Evolutionary conservation across 2,888 invertebrate genomes (phyloP), one percentile per base, ranked within the genome.

Genomic region (Heteromyza rotundicornis): DNA sequence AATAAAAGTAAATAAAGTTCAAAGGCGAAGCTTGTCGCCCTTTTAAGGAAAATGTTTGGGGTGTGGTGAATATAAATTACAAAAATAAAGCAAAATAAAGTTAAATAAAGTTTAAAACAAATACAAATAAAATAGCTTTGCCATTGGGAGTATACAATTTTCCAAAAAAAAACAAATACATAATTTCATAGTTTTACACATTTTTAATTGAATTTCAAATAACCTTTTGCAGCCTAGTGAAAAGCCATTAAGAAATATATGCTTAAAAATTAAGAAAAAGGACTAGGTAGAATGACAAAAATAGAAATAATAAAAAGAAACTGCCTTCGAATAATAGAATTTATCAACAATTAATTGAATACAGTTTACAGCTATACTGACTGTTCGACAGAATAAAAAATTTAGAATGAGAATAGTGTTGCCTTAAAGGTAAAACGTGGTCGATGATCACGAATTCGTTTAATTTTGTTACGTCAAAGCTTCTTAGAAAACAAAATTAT

Each of bases 91-190:
- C 27, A 62, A 57, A 57, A 57, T 62, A 62, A 62, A 59, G 35
- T 55, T 47, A 55, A 20, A 36, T 35, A 56, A 51, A 60, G 50
- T 53, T 5, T 16, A 27, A 5, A 32, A 64, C 58, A 66, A 59
- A 70, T 67, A 63, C 61, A 65, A 62, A 35, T 57, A 61, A 27
- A 63, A 70, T 63, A 74, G 77, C 74, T 74, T 64, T 62, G 76
- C 75, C 75, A 68, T 74, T 64, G 57, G 61, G 64, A 73, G 65
- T 74, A 67, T 69, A 67, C 55, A 62, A 61, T 12, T 10, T 27
- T 49, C n/a, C 16, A 14, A n/a, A 14, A 40, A 14, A 40, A 14
- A n/a, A n/a, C n/a, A n/a, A 40, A 40, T 40, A 14, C 40, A 14
- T 40, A 40, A 40, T 40, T 40, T 40, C n/a, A 40, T n/a, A 47